Conservation (phyloP, 2,113 vertebrate genomes). For the Phyllostomus discolor region DNA sequence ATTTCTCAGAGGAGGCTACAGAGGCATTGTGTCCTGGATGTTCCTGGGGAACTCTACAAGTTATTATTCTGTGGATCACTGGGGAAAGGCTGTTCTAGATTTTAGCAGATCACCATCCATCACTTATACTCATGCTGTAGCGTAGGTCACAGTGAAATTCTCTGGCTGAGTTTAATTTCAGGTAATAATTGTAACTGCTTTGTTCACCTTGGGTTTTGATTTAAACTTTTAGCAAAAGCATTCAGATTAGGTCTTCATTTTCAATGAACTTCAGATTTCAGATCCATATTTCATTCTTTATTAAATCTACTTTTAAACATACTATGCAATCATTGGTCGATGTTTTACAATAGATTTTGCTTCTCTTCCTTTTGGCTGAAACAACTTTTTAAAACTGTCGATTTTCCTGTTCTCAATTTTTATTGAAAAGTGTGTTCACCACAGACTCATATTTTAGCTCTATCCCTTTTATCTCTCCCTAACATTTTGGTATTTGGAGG, state of each 20-base stretch:
- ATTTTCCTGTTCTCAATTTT: neutral
- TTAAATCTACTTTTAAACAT: conserved; percentile 32
- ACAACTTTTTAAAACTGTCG: neutral
- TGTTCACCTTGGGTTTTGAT: neutral
- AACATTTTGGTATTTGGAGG: neutral
- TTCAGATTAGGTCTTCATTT: neutral
- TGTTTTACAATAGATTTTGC: neutral
- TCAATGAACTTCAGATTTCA: conserved; percentile 21
- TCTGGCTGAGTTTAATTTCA: neutral
- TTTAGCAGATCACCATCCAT: neutral
- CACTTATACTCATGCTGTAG: neutral
- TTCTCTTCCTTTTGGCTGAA: conserved; percentile 6
- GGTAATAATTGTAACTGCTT: neutral
- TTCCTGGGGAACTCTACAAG: neutral
- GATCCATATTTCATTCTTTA: neutral
- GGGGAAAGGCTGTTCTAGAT: neutral
- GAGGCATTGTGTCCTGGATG: neutral
- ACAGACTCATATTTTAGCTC: neutral
- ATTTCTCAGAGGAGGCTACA: neutral
- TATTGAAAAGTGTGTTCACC: conserved; percentile 19
- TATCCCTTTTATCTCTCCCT: neutral
- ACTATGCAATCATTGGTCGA: neutral
- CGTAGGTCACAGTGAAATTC: neutral
- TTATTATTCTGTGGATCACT: neutral
- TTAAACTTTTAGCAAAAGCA: conserved; percentile 26